Evolutionary conservation across 1,140 invertebrate species (phyloP).

Genomic region (Danaus plexippus): DNA sequence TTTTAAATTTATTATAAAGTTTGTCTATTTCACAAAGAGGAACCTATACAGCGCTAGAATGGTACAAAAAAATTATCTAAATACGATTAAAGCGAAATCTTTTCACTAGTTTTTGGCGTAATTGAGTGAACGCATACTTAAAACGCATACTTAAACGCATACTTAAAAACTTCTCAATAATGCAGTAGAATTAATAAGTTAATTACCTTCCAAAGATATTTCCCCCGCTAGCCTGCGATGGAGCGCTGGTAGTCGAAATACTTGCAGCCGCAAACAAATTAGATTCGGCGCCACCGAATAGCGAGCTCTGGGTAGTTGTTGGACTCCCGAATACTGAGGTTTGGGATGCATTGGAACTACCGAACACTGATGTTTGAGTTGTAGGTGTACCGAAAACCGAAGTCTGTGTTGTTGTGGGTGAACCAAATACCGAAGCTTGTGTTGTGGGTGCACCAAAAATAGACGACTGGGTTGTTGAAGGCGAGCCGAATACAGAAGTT

Average conservation of each 20-base stretch:
- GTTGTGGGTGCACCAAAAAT: slow-evolving; percentile 32
- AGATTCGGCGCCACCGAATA: slow-evolving; percentile 41
- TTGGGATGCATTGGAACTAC: slow-evolving; percentile 25
- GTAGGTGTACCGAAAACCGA: slow-evolving; percentile 30
- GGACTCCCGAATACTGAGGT: slow-evolving; percentile 35
- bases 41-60: too few relatives aligned
- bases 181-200: too few relatives aligned
- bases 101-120: too few relatives aligned
- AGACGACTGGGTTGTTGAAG: slow-evolving; percentile 24
- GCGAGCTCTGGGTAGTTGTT: slow-evolving; percentile 34
- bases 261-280: slow-evolving; percentile 51
- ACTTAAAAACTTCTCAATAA: too few relatives aligned
- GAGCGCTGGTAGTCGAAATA: slow-evolving; percentile 51
- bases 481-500: slow-evolving; percentile 28
- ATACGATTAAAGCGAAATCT: too few relatives aligned
- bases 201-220: slow-evolving; percentile 44
- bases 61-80: too few relatives aligned
- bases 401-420: slow-evolving; percentile 22
- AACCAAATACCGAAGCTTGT: slow-evolving; percentile 26
- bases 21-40: too few relatives aligned
- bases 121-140: too few relatives aligned
- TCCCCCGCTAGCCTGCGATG: slow-evolving; percentile 36
- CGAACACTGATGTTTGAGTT: slow-evolving; percentile 32
- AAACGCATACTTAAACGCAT: too few relatives aligned
- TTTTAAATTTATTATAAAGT: too few relatives aligned